phyloP scores from a whole-genome alignment of 35 echinoderm and acorn worm genomes.

The Diadema setosum region DNA sequence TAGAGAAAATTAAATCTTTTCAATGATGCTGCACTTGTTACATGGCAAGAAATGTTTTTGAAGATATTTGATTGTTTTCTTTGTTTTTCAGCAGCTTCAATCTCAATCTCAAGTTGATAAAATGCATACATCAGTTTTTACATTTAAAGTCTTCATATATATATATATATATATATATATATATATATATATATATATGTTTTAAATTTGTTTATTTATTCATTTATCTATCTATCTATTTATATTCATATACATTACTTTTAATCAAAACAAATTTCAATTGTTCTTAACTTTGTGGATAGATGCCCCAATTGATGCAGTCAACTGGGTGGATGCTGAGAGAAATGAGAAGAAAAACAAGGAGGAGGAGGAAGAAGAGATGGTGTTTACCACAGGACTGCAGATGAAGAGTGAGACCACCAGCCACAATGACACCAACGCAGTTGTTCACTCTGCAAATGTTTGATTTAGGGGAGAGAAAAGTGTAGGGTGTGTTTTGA shows the following conservation, averaged over 20 bases:
- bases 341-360: neutral
- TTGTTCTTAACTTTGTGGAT: neutral
- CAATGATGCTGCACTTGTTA: too few species aligned
- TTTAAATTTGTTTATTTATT: neutral
- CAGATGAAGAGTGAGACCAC: neutral
- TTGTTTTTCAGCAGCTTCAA: too few species aligned
- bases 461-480: too few species aligned
- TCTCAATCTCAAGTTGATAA: too few species aligned
- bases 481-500: too few species aligned
- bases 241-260: neutral
- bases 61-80: too few species aligned
- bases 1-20: too few species aligned
- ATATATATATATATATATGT: neutral
- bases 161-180: neutral
- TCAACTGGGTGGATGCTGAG: neutral
- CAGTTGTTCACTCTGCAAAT: neutral
- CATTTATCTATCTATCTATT: neutral
- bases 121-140: neutral
- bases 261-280: neutral
- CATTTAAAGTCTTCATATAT: neutral
- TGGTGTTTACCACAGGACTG: neutral
- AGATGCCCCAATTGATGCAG: neutral
- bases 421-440: neutral
- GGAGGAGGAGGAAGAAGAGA: neutral
- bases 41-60: too few species aligned